Conservation (phyloP, 1,140 invertebrate species). For the Bombus sylvicola region DNA sequence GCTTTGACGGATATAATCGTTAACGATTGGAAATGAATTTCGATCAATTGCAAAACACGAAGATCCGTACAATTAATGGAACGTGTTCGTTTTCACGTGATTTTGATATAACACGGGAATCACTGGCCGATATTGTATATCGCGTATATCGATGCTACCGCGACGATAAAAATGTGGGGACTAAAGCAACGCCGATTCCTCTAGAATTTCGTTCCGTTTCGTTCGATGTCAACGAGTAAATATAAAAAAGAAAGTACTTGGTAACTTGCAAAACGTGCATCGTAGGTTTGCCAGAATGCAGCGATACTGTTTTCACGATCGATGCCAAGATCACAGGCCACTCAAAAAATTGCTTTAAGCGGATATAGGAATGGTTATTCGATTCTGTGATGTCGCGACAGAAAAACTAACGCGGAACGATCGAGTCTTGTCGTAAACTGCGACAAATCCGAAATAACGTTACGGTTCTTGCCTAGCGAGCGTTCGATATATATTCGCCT, state of each 20-base stretch:
- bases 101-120: neutral
- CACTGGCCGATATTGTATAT: neutral
- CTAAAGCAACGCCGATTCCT: neutral
- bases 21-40: constrained; percentile 26
- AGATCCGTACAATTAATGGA: neutral
- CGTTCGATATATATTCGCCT: constrained; percentile 21
- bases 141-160: constrained; percentile 18
- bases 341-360: constrained; percentile 57
- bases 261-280: constrained; percentile 13
- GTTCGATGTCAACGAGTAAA: constrained; percentile 5
- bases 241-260: neutral
- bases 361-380: constrained; percentile 40
- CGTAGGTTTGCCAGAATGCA: constrained; percentile 11
- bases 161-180: neutral
- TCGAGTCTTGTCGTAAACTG: constrained; percentile 39
- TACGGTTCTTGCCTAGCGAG: constrained; percentile 18
- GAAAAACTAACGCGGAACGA: constrained; percentile 28
- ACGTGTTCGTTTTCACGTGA: neutral
- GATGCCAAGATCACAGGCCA: neutral
- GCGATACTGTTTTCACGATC: neutral
- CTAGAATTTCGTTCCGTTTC: constrained; percentile 3
- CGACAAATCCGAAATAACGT: constrained; percentile 41
- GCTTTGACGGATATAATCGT: neutral
- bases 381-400: constrained; percentile 18
- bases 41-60: neutral